Conservation (phyloP, 2,888 invertebrate genomes). For the Patella caerulea region DNA sequence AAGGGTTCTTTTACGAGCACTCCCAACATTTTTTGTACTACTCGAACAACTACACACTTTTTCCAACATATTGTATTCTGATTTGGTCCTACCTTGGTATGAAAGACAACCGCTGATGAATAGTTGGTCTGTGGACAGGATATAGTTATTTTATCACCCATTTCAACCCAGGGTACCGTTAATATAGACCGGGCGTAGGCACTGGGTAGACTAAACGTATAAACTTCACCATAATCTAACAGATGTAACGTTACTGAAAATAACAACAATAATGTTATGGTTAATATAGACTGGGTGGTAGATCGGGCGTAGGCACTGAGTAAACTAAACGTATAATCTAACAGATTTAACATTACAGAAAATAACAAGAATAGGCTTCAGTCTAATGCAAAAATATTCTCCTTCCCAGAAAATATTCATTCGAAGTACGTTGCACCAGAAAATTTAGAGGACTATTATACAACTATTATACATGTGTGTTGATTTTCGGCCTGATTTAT, state of each 20-base stretch:
- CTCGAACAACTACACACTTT: no score
- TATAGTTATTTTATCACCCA: constrained; percentile 73
- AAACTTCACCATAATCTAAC: constrained; percentile 70
- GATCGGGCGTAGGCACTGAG: no score
- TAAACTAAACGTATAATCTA: no score
- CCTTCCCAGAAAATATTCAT: no score
- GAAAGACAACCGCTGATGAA: constrained; percentile 72
- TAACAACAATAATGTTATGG: not conserved
- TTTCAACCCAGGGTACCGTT: constrained; percentile 74
- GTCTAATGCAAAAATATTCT: no score
- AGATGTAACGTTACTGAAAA: constrained; percentile 61
- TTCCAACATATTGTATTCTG: not conserved
- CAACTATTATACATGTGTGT: no score
- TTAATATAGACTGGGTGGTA: constrained; percentile 44
- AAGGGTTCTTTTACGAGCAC: no score
- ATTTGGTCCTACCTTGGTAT: constrained; percentile 72
- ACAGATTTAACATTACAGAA: no score
- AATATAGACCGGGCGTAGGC: constrained; percentile 74
- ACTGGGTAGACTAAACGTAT: constrained; percentile 72
- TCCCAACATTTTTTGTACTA: not conserved
- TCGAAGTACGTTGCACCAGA: no score
- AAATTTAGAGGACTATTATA: no score
- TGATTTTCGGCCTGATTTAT: no score
- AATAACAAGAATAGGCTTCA: no score
- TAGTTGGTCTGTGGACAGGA: constrained; percentile 71